Base-by-base conservation (phyloP, 2,888 invertebrate species). In the Pachymerium ferrugineum region DNA sequence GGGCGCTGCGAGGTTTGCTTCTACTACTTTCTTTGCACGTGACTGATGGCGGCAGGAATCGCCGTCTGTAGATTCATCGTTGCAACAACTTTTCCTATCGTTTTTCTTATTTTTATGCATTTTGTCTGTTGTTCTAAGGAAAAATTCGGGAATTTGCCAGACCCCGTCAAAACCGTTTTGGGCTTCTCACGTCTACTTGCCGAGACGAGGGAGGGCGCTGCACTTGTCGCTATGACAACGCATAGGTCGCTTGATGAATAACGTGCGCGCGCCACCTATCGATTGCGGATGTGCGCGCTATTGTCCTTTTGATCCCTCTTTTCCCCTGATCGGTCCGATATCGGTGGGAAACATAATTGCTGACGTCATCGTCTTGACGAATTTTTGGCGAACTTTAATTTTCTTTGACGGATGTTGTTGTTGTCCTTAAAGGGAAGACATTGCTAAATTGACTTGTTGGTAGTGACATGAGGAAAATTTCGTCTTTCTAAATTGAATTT, bases 271-370 rank as follows among this genome's bases (percentile, higher is more conserved):
- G 47, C 47, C 47, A 47, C 47, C 47, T 47, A 47, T 47, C 47
- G 47, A 47, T 47, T 47, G 47, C 47, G 47, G 47, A 47, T 47
- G 47, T 47, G 47, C 22, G 47, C 22, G 47, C 47, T 47, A 47
- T 47, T 47, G 47, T 47, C 47, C 47, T 47, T 47, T 47, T 47
- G 47, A 47, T 47, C 47, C 47, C 47, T 19, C 47, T 47, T 47
- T 47, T 47, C 47, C 22, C 19, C 19, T 19, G 47, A 47, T 47
- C 47, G 47, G 47, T 47, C 47, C 16, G 47, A 47, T 47, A 47
- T 47, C 47, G 47, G 47, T 47, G 47, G 47, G 22, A 47, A 47
- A 47, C 47, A 47, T 47, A 47, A 47, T 47, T 47, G 19, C 47
- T 47, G 47, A 47, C 47, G 47, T 47, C 47, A 47, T 16, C 10